These are phyloP conservation scores for Drosophila arawakana DNA, from an alignment of 1,140 invertebrate species.

Conservation along the genomic window DNA sequence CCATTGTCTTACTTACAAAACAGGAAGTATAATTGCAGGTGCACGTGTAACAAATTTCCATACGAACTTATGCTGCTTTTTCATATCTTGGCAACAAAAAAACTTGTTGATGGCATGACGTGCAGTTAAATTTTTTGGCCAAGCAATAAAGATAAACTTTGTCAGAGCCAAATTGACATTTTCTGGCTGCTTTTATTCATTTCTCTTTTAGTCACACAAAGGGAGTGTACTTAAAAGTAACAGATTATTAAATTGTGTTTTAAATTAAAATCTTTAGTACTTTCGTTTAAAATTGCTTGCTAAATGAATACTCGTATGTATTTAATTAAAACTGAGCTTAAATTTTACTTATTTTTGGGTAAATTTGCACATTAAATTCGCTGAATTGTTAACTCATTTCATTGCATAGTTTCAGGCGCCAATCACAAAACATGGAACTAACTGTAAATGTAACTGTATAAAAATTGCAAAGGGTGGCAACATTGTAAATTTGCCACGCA, in stretches of 20 bases:
- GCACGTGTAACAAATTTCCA: conserved; percentile 19
- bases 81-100: conserved; percentile 15
- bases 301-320: too few species aligned
- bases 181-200: not conserved
- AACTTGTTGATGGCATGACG: not conserved
- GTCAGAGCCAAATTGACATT: conserved; percentile 4
- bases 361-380: conserved; percentile 14
- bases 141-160: not conserved
- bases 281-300: too few species aligned
- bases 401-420: conserved; percentile 30
- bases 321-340: too few species aligned
- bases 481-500: conserved; percentile 79
- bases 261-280: too few species aligned
- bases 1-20: conserved; percentile 14
- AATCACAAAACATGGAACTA: conserved; percentile 22
- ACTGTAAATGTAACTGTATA: not conserved
- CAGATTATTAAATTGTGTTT: not conserved
- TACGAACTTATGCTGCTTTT: not conserved
- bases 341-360: too few species aligned
- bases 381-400: conserved; percentile 31
- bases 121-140: not conserved
- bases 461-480: conserved; percentile 53
- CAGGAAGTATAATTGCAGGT: conserved; percentile 30
- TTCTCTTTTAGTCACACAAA: not conserved
- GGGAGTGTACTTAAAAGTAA: not conserved